These are phyloP conservation scores for Smithornis capensis DNA, from an alignment of 2,113 vertebrate species.

Conservation along the genomic window DNA sequence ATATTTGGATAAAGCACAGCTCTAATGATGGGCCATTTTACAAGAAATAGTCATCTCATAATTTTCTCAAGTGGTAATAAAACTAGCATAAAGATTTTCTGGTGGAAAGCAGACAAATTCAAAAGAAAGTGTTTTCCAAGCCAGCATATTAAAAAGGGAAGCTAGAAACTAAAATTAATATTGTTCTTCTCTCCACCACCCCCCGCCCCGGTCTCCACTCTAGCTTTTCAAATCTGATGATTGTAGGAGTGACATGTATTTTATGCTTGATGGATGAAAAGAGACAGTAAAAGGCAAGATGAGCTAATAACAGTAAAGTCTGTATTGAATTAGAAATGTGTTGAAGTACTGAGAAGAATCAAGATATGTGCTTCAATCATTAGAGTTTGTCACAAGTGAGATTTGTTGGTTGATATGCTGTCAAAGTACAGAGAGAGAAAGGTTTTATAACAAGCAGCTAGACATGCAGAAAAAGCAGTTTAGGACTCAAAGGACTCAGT, in stretches of 20 bases:
- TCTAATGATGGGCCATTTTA: constrained; percentile 1
- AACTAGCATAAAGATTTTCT: neutral
- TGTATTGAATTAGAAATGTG: constrained; percentile 78
- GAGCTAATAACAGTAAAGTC: constrained; percentile 78
- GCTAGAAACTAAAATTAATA: constrained; percentile 3
- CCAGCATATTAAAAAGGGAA: neutral
- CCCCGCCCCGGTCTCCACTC: neutral
- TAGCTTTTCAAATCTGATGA: constrained; percentile 37
- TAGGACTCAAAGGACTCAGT: constrained; percentile 72
- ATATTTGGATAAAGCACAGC: neutral
- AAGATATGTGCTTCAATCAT: constrained; percentile 80
- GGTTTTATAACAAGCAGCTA: constrained; percentile 67
- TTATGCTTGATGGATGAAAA: constrained; percentile 82
- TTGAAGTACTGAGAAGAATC: constrained; percentile 78
- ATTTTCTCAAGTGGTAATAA: neutral
- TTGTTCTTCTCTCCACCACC: neutral
- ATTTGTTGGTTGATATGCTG: constrained; percentile 75
- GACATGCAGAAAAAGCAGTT: constrained; percentile 75
- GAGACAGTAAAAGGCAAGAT: constrained; percentile 71
- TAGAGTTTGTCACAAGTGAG: constrained; percentile 81
- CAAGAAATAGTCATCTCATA: neutral
- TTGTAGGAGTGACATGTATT: constrained; percentile 64
- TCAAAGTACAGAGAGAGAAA: constrained; percentile 70
- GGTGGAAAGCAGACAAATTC: neutral
- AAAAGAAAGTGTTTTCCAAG: neutral